Evolutionary conservation across 2,888 invertebrate species (phyloP).

Genomic region (Andrena marginata): DNA sequence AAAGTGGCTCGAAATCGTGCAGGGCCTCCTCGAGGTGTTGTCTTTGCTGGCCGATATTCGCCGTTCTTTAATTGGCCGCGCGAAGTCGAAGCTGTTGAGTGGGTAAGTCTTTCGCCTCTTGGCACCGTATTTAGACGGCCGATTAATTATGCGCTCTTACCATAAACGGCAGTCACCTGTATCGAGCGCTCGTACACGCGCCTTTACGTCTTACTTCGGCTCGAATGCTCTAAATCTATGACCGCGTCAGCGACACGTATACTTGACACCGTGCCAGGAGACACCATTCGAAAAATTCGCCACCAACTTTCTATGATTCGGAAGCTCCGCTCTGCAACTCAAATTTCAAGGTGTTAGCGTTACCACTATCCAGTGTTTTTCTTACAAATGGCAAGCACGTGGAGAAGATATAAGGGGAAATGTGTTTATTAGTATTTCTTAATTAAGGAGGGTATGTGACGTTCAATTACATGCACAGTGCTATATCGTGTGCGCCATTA

Average conservation of each 20-base stretch:
- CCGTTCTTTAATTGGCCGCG: slow-evolving; percentile 62
- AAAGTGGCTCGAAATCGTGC: slow-evolving; percentile 49
- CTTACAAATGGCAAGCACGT: too few species aligned
- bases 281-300: slow-evolving; percentile 51
- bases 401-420: too few species aligned
- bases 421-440: too few species aligned
- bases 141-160: slow-evolving; percentile 77
- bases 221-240: slow-evolving; percentile 52
- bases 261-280: slow-evolving; percentile 60
- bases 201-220: slow-evolving; percentile 63
- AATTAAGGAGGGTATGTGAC: too few species aligned
- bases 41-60: slow-evolving; percentile 54
- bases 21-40: slow-evolving; percentile 39
- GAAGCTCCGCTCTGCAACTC: slow-evolving; percentile 31
- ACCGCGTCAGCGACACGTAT: slow-evolving; percentile 25
- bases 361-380: background rate
- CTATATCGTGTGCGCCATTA: too few species aligned
- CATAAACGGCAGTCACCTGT: slow-evolving; percentile 72
- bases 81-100: slow-evolving; percentile 29
- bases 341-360: background rate
- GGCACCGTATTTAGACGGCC: slow-evolving; percentile 74
- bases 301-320: slow-evolving; percentile 48
- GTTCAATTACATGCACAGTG: too few species aligned
- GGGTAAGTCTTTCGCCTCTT: slow-evolving; percentile 59
- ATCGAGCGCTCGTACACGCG: slow-evolving; percentile 54